Percentiles rank a stretch among this genome's conserved stretches.
phyloP scores from a whole-genome alignment of 2,113 vertebrate genomes.

The Macquaria australasica region DNA sequence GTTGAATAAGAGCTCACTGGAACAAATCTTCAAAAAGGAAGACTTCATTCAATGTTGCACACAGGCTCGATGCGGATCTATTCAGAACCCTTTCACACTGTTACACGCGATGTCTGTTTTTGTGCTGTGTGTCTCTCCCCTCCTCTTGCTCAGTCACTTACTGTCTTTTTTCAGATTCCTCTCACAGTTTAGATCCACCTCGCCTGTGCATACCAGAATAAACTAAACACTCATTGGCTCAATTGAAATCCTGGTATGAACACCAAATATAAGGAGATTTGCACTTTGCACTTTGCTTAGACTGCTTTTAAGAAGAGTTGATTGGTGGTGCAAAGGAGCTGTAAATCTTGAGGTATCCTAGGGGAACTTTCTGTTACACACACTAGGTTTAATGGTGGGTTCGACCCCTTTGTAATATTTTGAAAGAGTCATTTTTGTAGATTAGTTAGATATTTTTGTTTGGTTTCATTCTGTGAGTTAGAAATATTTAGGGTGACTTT shows the following conservation, averaged over 20 bases:
- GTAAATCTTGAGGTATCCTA: background rate
- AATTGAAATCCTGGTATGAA: background rate
- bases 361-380: background rate
- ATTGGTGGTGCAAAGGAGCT: background rate
- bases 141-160: background rate
- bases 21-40: background rate
- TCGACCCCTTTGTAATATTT: background rate
- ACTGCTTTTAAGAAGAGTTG: background rate
- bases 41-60: background rate
- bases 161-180: background rate
- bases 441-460: background rate
- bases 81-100: background rate
- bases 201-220: background rate
- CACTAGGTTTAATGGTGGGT: background rate
- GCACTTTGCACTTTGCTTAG: background rate
- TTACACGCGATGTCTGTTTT: background rate
- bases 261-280: background rate
- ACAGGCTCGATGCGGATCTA: background rate
- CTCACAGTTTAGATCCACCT: background rate
- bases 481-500: background rate
- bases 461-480: background rate
- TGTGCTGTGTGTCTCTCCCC: background rate
- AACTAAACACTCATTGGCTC: background rate
- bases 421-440: background rate
- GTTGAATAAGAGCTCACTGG: background rate